These are phyloP conservation scores for Phoebastria nigripes DNA, from an alignment of 2,797 vertebrate species.

Conservation along the genomic window DNA sequence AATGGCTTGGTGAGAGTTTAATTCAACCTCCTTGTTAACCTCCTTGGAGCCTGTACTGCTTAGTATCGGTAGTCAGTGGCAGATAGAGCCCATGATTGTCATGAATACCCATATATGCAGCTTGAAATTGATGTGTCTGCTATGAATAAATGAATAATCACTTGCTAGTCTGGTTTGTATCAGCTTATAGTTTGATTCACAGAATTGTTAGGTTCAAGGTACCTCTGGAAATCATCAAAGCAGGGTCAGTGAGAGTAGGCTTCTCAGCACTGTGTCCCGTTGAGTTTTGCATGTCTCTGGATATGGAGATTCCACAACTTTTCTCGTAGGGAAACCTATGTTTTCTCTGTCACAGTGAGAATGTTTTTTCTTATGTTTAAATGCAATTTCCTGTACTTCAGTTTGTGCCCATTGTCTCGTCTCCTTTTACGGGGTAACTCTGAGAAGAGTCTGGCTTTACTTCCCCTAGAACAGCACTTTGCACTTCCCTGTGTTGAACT, in stretches of 20 bases:
- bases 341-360: not conserved
- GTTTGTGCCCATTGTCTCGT: not conserved
- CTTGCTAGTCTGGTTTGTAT: not conserved
- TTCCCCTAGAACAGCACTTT: not conserved
- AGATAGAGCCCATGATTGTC: not conserved
- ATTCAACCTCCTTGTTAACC: not conserved
- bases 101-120: not conserved
- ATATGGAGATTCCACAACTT: not conserved
- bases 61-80: not conserved
- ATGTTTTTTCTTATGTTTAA: not conserved
- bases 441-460: not conserved
- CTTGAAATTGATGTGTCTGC: not conserved
- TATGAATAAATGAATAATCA: not conserved
- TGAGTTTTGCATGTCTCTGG: not conserved
- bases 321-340: rapidly evolving
- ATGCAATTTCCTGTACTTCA: not conserved
- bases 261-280: rapidly evolving
- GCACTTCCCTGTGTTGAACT: not conserved
- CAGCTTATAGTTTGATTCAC: not conserved
- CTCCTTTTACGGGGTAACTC: not conserved
- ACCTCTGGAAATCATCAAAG: not conserved
- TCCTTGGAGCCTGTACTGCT: not conserved
- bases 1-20: not conserved
- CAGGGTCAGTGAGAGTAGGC: not conserved
- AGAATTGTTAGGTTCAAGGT: not conserved